Base-by-base conservation (phyloP, 92 coral and sea anemone species). In the Metridium senile region DNA sequence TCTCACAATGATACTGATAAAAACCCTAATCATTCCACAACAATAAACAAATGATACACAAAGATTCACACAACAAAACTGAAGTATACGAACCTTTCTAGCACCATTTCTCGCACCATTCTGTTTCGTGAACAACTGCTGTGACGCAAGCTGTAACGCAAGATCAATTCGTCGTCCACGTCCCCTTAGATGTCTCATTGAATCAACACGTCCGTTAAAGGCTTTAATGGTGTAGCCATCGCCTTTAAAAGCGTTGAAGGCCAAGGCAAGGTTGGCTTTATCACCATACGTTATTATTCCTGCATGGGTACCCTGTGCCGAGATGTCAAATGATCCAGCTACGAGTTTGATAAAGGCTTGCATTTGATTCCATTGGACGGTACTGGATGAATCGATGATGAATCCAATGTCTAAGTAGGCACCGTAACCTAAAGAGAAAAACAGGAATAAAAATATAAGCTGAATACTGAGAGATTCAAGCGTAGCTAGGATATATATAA, bases 321-420 rank as follows among this genome's bases (percentile, higher is more conserved):
- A 84, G 68, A 88, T 85, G 27, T 81, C 82, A 63, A 87, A 90
- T 18, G 92, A 87, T 30, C 74, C 81, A 46, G 78, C 49, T 26
- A 90, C 74, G 28, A 47, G 32, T 47, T 83, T 84, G 59, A 88
- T 78, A 46, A 86, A 90, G 18, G 82, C 63, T 32, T 54, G 88
- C 82, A 90, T 82, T 43, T 74, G 84, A 22, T 81, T 76, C 96
- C 96, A 90, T 57, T 84, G 75, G 26, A 90, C 89, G 23, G 28
- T 29, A 27, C 76, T 78, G 11, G 96, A 90, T 9, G 96, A 72
- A 83, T 90, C 96, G 29, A 90, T 83, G 52, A 90, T 39, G 77
- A 90, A 90, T 18, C 96, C 96, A 63, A 90, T 71, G 77, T 90
- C 92, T 13, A 84, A 27, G 27, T 68, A 66, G 19, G 74, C 67